Conservation (phyloP, 2,888 invertebrate species). For the Eristalis tenax region DNA sequence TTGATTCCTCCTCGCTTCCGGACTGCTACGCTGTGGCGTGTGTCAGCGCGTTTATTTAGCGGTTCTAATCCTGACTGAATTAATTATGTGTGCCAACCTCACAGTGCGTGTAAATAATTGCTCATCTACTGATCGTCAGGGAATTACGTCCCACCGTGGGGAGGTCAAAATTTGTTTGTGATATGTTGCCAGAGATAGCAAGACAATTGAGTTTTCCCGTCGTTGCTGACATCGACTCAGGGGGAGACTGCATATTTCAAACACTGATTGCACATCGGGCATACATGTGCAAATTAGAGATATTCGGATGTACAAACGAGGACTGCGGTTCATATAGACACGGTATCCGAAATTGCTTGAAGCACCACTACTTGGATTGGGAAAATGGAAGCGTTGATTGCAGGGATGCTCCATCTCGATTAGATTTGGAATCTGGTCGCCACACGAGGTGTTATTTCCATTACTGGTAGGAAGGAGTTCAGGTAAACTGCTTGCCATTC, state of each 20-base stretch:
- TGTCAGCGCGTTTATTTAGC: background rate
- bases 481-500: too few species aligned
- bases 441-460: too few species aligned
- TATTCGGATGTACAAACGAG: background rate
- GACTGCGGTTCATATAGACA: background rate
- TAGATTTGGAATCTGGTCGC: too few species aligned
- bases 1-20: background rate
- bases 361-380: too few species aligned
- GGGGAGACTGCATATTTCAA: background rate
- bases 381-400: too few species aligned
- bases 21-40: background rate
- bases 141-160: background rate
- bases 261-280: background rate
- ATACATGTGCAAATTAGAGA: background rate
- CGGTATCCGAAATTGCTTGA: background rate
- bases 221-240: background rate
- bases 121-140: background rate
- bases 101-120: constrained; percentile 15
- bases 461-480: too few species aligned
- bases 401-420: background rate
- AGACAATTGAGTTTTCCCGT: background rate
- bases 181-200: background rate
- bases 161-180: background rate
- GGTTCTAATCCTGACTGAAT: constrained; percentile 1
- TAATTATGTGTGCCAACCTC: constrained; percentile 19